These are phyloP conservation scores for Brienomyrus brachyistius DNA, from an alignment of 2,113 vertebrate genomes.

Conservation along the genomic window DNA sequence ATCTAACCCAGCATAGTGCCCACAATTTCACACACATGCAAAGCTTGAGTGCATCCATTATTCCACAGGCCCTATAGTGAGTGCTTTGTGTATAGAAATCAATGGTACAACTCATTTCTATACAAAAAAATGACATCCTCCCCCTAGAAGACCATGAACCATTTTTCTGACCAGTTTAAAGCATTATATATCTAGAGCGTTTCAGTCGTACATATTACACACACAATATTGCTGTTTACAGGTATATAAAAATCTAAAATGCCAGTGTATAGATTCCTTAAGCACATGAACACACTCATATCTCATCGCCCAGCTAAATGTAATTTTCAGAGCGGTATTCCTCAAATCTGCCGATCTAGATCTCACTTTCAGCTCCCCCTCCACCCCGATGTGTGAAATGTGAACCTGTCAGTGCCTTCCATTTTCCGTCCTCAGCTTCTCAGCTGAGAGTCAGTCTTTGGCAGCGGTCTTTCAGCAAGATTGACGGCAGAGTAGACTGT, in stretches of 20 bases:
- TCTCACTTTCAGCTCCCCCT: slow-evolving; percentile 6
- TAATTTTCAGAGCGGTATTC: slow-evolving; percentile 19
- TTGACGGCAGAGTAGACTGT: slow-evolving; percentile 53
- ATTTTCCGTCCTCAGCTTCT: slow-evolving; percentile 37
- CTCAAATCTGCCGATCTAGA: slow-evolving; percentile 8
- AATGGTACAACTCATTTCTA: background rate
- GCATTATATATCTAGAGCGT: background rate
- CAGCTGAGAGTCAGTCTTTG: slow-evolving; percentile 47
- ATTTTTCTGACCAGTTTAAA: background rate
- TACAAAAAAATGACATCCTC: background rate
- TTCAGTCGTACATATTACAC: background rate
- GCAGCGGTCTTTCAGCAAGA: slow-evolving; percentile 50
- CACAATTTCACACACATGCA: background rate
- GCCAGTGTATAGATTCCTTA: background rate
- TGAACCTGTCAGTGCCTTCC: slow-evolving; percentile 39
- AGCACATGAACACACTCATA: background rate
- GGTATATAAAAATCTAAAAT: background rate
- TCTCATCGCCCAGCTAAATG: background rate
- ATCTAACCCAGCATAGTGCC: background rate
- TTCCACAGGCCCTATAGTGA: background rate
- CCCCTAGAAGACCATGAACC: background rate
- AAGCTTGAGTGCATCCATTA: background rate
- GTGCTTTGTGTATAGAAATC: background rate
- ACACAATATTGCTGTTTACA: background rate
- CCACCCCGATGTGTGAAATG: slow-evolving; percentile 37